phyloP scores from a whole-genome alignment of 2,113 vertebrate genomes.

The Pogonocichla stellata region DNA sequence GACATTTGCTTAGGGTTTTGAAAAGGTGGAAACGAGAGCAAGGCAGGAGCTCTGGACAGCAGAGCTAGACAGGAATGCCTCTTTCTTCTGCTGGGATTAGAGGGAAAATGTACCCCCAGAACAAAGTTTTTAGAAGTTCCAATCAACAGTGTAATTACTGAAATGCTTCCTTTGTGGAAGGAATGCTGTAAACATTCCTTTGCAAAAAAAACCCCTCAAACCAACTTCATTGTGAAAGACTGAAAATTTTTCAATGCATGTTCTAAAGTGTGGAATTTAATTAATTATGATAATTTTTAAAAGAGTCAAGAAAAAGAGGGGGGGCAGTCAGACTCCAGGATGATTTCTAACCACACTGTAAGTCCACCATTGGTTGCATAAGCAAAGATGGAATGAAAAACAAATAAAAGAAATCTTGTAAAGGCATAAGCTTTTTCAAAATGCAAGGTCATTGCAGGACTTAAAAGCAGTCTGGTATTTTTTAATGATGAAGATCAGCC shows the following conservation, averaged over 20 bases:
- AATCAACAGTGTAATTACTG: neutral
- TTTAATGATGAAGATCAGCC: neutral
- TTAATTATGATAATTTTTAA: neutral
- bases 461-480: neutral
- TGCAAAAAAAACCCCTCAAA: neutral
- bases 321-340: neutral
- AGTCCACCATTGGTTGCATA: neutral
- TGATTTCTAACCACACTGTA: neutral
- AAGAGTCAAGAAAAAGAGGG: neutral
- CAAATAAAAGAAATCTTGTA: neutral
- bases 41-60: neutral
- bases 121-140: neutral
- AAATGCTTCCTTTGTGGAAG: neutral
- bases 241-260: neutral
- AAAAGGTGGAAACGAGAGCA: neutral
- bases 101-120: neutral
- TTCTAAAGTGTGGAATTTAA: neutral
- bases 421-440: neutral
- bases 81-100: neutral
- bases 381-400: neutral
- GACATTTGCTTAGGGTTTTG: neutral
- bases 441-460: neutral
- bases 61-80: neutral
- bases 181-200: neutral
- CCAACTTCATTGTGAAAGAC: neutral